Evolutionary conservation across 1,140 invertebrate species (phyloP), one percentile per base, ranked within the genome.

Genomic region (Spodoptera frugiperda): DNA sequence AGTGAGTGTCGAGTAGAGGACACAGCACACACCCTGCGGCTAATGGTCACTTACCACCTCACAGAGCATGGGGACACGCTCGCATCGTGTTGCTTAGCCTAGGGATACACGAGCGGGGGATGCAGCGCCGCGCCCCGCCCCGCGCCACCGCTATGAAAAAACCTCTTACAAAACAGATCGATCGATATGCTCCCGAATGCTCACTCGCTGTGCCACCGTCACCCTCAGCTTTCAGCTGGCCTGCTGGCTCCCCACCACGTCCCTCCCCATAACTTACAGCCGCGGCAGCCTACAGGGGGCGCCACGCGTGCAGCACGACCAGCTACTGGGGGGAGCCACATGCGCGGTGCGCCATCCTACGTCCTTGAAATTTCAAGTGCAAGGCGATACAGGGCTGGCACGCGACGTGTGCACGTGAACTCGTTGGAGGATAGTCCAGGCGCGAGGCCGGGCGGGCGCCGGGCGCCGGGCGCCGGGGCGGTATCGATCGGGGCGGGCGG

Each of bases 121-220:
- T 85, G 85, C 83, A 77, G 82, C 84, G 80, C 85, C 85, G 87
- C 85, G 82, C 87, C 87, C 84, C 86, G 86, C 83, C 83, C 83
- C 81, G 83, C 87, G 74, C 67, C 61, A 63, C 59, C 78, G 81
- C 83, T 76, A 75, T 78, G 76, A 87, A 87, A 89, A 90, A 90
- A 89, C 89, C 89, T 90, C 85, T 87, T 87, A 90, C 87, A 89
- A 91, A 90, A 91, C 91, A 89, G 82, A 88, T 87, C 89, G 91
- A 93, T 93, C 91, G 87, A 91, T 93, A 91, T 88, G 79, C 55
- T 81, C 74, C 63, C 49, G 19, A 85, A 83, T 63, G 84, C 83
- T 82, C 86, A 89, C 89, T 87, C 83, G 78, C 53, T 85, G 78
- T 61, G 85, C 79, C 78, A 78, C 25, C 49, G 67, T 15, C 44